phyloP scores from a whole-genome alignment of 2,888 invertebrate genomes.

The Stictocephala bisonia region DNA sequence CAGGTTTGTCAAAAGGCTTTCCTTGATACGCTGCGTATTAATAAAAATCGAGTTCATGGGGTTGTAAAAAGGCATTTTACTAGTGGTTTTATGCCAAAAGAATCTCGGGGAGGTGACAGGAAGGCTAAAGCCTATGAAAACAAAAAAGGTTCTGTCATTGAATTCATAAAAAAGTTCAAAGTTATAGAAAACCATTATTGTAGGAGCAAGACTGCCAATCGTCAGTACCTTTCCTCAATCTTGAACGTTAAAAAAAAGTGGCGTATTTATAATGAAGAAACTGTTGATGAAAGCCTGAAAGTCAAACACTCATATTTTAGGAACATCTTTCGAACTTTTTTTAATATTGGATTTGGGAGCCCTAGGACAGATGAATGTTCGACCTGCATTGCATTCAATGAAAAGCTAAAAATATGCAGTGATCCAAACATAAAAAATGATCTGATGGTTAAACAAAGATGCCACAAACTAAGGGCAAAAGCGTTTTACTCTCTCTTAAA shows the following conservation, averaged over 20 bases:
- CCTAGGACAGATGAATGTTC: slow-evolving; percentile 16
- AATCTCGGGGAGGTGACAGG: slow-evolving; percentile 16
- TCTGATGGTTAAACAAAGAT: neutral
- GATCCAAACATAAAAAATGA: neutral
- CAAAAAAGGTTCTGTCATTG: neutral
- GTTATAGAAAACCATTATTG: slow-evolving; percentile 22
- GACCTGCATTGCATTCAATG: neutral
- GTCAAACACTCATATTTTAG: neutral
- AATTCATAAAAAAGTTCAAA: slow-evolving; percentile 2
- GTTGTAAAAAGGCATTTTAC: neutral
- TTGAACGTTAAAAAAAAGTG: neutral
- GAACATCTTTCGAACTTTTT: neutral
- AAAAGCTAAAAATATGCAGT: neutral
- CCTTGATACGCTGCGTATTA: neutral
- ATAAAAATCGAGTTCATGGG: neutral
- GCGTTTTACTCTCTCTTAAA: neutral
- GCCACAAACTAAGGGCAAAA: neutral
- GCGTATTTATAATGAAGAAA: neutral
- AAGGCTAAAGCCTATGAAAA: neutral
- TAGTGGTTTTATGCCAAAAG: neutral
- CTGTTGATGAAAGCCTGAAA: neutral
- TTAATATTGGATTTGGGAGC: slow-evolving; percentile 18
- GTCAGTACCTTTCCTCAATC: neutral
- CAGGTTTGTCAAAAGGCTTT: slow-evolving; percentile 19
- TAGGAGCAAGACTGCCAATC: slow-evolving; percentile 2